phyloP scores from a whole-genome alignment of 2,797 vertebrate genomes.

The Sebastes baramenuke region DNA sequence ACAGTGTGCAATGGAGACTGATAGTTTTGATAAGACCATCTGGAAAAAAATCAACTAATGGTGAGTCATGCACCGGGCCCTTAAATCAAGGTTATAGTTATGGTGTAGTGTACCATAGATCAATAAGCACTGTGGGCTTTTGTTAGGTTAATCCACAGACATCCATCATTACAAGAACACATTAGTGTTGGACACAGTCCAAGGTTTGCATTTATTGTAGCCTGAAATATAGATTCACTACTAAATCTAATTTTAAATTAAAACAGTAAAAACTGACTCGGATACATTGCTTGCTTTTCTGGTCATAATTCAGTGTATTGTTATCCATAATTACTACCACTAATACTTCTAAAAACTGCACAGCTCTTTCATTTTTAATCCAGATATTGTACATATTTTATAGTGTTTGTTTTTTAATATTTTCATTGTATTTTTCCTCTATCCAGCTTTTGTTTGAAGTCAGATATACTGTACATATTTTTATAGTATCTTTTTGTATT shows the following conservation, averaged over 20 bases:
- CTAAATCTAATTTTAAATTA: slow-evolving; percentile 27
- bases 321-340: slow-evolving; percentile 9
- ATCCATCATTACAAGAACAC: slow-evolving; percentile 56
- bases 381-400: too few species aligned
- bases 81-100: slow-evolving; percentile 46
- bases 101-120: slow-evolving; percentile 16
- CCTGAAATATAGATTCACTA: slow-evolving; percentile 47
- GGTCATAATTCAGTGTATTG: slow-evolving; percentile 2
- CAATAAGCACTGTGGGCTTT: slow-evolving; percentile 7
- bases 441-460: too few species aligned
- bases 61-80: slow-evolving; percentile 18
- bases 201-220: slow-evolving; percentile 50
- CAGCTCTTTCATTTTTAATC: too few species aligned
- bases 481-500: too few species aligned
- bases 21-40: slow-evolving; percentile 48
- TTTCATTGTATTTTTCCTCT: too few species aligned
- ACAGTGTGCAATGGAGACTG: slow-evolving; percentile 34
- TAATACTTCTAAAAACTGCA: too few species aligned
- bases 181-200: slow-evolving; percentile 63
- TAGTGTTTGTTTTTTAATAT: too few species aligned
- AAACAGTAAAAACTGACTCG: slow-evolving; percentile 19
- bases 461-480: too few species aligned
- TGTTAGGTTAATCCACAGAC: slow-evolving; percentile 15
- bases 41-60: slow-evolving; percentile 22
- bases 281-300: neutral